phyloP scores from a whole-genome alignment of 37 sponge, comb jelly and placozoan species.

The Mnemiopsis leidyi region DNA sequence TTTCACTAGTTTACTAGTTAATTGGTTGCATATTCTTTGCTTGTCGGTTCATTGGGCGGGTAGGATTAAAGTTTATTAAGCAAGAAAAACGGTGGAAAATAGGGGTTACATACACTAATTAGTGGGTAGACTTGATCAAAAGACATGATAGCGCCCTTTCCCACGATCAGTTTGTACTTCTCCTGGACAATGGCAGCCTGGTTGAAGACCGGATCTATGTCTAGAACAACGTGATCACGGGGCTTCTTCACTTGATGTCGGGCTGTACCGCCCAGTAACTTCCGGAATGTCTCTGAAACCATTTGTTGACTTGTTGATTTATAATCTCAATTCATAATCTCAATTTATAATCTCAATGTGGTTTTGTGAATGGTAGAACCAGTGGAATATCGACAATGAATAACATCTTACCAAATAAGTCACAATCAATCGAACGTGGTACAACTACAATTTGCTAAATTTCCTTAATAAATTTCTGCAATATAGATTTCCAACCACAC shows the following conservation, averaged over 20 bases:
- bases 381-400: too few relatives aligned
- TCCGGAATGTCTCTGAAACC: neutral
- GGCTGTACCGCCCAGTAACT: neutral
- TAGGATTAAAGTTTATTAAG: too few relatives aligned
- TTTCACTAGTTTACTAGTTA: too few relatives aligned
- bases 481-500: too few relatives aligned
- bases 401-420: too few relatives aligned
- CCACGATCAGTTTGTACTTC: conserved; percentile 1
- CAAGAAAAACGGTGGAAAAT: too few relatives aligned
- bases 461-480: too few relatives aligned
- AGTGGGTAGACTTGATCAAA: conserved; percentile 63
- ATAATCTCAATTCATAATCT: neutral
- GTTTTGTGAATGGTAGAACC: too few relatives aligned
- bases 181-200: conserved; percentile 21
- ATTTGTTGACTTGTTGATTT: too few relatives aligned
- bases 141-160: neutral
- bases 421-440: too few relatives aligned
- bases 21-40: neutral
- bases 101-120: neutral
- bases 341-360: too few relatives aligned
- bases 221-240: neutral
- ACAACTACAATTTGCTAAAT: too few relatives aligned
- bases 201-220: conserved; percentile 52
- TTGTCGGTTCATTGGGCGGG: neutral
- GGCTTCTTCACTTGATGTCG: neutral